These are phyloP conservation scores for Pionites leucogaster DNA, from an alignment of 2,113 vertebrate genomes.

Conservation along the genomic window DNA sequence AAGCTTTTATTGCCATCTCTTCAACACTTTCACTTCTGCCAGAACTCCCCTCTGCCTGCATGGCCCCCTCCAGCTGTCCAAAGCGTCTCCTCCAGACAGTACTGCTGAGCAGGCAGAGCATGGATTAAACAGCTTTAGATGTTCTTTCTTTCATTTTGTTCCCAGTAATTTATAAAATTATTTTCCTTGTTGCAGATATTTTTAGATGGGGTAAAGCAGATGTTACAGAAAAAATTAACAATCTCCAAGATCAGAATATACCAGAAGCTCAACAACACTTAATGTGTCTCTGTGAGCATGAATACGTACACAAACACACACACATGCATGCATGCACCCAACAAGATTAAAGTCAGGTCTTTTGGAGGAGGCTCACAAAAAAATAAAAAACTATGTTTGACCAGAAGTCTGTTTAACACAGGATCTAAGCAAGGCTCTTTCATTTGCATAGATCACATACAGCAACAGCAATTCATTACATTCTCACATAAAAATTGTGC, in stretches of 20 bases:
- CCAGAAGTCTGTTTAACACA: slow-evolving; percentile 18
- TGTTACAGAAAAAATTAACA: background rate
- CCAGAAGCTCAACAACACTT: background rate
- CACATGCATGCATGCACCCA: background rate
- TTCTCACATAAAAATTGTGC: slow-evolving; percentile 5
- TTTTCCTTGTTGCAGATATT: background rate
- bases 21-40: slow-evolving; percentile 28
- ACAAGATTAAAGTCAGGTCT: background rate
- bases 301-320: background rate
- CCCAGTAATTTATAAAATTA: background rate
- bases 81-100: slow-evolving; percentile 12
- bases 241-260: background rate
- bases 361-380: background rate
- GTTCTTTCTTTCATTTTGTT: background rate
- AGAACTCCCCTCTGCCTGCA: background rate
- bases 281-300: background rate
- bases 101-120: background rate
- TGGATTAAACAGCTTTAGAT: slow-evolving; percentile 25
- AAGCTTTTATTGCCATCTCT: background rate
- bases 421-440: slow-evolving; percentile 17
- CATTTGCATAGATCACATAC: slow-evolving; percentile 47
- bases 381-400: background rate
- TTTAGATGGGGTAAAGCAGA: background rate
- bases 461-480: slow-evolving; percentile 26
- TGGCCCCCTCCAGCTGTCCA: slow-evolving; percentile 33